phyloP scores from a whole-genome alignment of 2,797 vertebrate species.

The Halcyon leucocephala region DNA sequence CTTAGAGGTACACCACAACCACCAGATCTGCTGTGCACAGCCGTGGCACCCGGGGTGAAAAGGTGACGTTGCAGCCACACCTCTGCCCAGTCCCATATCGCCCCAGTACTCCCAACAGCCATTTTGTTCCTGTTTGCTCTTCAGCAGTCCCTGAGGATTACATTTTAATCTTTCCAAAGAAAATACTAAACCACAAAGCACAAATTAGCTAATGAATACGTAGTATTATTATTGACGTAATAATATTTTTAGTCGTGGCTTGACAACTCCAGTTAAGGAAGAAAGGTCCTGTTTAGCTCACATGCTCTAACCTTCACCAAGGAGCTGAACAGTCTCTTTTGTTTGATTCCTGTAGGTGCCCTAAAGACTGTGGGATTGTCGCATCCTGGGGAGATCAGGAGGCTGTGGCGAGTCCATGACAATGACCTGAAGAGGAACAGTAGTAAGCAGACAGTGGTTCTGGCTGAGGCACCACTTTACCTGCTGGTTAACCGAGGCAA shows the following conservation, averaged over 20 bases:
- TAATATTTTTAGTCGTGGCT: neutral
- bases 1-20: no score
- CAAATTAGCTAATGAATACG: neutral
- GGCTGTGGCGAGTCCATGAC: conserved; percentile 44
- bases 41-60: no score
- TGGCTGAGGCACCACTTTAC: conserved; percentile 61
- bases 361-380: conserved; percentile 45
- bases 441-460: conserved; percentile 27
- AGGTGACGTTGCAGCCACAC: neutral
- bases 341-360: conserved; percentile 9
- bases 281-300: neutral
- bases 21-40: rapidly evolving
- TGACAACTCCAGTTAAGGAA: neutral
- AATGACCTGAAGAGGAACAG: conserved; percentile 54
- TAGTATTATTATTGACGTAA: neutral
- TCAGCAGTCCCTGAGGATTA: neutral
- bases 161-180: neutral
- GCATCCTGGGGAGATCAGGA: conserved; percentile 61
- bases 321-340: neutral
- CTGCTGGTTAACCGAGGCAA: conserved; percentile 31
- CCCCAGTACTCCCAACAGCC: neutral
- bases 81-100: rapidly evolving
- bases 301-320: rapidly evolving
- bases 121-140: neutral
- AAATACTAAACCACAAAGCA: neutral